A percentile compares a stretch with the other conserved stretches of the same genome.
phyloP scores from a whole-genome alignment of 2,797 vertebrate species.

The Sebastes umbrosus region DNA sequence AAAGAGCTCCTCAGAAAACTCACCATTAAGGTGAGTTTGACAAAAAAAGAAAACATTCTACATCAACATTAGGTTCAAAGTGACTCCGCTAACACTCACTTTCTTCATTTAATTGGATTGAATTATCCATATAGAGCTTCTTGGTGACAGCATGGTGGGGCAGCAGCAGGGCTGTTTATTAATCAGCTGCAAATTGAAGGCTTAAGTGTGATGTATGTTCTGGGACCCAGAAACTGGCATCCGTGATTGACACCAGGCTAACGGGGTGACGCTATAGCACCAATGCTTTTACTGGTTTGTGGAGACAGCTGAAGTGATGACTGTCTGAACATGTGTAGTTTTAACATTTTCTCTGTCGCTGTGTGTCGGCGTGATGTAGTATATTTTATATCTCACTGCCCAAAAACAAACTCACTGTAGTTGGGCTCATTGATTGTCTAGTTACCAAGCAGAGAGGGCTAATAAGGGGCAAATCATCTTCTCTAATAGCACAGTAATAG shows the following conservation, averaged over 20 bases:
- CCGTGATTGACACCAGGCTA: conserved; percentile 38
- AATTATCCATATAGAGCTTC: background rate
- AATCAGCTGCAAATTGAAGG: conserved; percentile 13
- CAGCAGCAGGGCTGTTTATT: conserved; percentile 5
- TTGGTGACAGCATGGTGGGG: background rate
- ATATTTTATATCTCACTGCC: background rate
- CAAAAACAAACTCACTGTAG: background rate
- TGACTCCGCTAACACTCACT: background rate
- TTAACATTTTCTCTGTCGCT: background rate
- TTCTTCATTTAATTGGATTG: background rate
- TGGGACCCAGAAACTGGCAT: background rate
- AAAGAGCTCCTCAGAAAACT: background rate
- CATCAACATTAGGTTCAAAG: background rate
- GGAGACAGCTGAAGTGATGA: conserved; percentile 5
- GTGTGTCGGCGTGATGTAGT: background rate
- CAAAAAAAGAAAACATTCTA: background rate
- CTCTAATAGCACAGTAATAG: conserved; percentile 60
- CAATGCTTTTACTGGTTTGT: conserved; percentile 8
- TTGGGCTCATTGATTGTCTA: conserved; percentile 36
- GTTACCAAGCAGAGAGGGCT: conserved; percentile 35
- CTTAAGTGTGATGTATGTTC: conserved; percentile 19
- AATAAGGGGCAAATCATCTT: conserved; percentile 59
- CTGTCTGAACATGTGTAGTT: background rate
- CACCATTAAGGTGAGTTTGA: background rate
- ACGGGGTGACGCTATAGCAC: conserved; percentile 24